These are phyloP conservation scores for Acanthurus leucopareius DNA, from an alignment of 2,797 vertebrate species.

Conservation along the genomic window DNA sequence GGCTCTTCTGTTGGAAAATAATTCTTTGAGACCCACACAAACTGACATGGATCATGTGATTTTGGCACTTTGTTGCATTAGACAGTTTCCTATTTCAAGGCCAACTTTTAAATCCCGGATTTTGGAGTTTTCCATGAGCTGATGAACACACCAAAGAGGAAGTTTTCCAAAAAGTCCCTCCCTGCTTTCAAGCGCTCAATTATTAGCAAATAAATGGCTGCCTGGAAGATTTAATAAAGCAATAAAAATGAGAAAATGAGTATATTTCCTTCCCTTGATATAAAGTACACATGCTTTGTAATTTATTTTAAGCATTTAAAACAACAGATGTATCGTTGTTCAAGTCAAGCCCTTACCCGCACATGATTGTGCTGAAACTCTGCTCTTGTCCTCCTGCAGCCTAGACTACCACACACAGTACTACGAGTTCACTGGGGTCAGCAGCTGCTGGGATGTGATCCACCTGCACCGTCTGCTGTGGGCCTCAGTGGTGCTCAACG, in stretches of 20 bases:
- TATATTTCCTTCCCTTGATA: not conserved
- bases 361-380: not conserved
- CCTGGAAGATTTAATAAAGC: not conserved
- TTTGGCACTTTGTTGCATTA: not conserved
- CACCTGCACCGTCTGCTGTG: conserved; percentile 94
- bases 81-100: conserved; percentile 1
- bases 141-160: conserved; percentile 6
- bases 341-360: conserved; percentile 4
- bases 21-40: not conserved
- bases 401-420: conserved; percentile 85
- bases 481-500: conserved; percentile 91
- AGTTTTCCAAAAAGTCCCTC: conserved; percentile 8
- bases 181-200: not conserved
- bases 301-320: not conserved
- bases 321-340: no score
- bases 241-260: conserved; percentile 1
- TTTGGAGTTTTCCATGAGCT: conserved; percentile 21
- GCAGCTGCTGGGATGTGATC: conserved; percentile 90
- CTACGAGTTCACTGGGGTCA: conserved; percentile 91
- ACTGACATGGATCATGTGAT: conserved; percentile 4
- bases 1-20: conserved; percentile 2
- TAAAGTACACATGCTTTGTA: not conserved
- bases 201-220: conserved; percentile 9
- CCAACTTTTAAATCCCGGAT: not conserved
- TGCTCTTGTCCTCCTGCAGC: conserved; percentile 74